These are phyloP conservation scores for Heliconius charithonia DNA, from an alignment of 2,888 invertebrate genomes.

Conservation along the genomic window DNA sequence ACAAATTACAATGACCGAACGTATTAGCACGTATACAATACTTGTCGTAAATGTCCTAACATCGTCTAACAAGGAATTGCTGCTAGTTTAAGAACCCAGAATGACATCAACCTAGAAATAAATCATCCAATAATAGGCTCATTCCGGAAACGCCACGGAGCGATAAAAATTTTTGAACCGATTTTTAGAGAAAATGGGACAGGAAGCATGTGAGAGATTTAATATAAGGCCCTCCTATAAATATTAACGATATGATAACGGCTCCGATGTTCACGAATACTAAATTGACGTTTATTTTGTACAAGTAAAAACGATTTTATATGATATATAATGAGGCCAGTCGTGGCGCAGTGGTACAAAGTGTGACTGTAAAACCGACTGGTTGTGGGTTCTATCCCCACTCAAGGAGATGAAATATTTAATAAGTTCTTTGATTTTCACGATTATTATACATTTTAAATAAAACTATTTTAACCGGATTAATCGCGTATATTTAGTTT, in stretches of 20 bases:
- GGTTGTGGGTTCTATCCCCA: too few species aligned
- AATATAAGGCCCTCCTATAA: constrained; percentile 50
- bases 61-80: background rate
- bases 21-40: background rate
- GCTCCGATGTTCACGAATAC: constrained; percentile 47
- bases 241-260: constrained; percentile 56
- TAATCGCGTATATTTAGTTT: too few species aligned
- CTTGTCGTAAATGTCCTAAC: background rate
- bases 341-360: too few species aligned
- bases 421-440: too few species aligned
- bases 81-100: constrained; percentile 20
- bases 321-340: background rate
- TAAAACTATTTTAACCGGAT: too few species aligned
- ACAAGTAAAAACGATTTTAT: constrained; percentile 25
- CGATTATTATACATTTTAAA: too few species aligned
- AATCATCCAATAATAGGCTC: constrained; percentile 43
- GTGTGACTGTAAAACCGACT: too few species aligned
- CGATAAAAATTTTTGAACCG: constrained; percentile 36
- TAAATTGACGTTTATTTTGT: constrained; percentile 44
- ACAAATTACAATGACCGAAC: background rate
- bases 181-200: constrained; percentile 40
- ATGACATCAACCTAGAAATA: constrained; percentile 35
- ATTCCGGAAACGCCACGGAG: constrained; percentile 33
- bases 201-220: constrained; percentile 45
- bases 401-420: too few species aligned